Conservation (phyloP, 2,113 vertebrate species). For the Solenodon paradoxus region DNA sequence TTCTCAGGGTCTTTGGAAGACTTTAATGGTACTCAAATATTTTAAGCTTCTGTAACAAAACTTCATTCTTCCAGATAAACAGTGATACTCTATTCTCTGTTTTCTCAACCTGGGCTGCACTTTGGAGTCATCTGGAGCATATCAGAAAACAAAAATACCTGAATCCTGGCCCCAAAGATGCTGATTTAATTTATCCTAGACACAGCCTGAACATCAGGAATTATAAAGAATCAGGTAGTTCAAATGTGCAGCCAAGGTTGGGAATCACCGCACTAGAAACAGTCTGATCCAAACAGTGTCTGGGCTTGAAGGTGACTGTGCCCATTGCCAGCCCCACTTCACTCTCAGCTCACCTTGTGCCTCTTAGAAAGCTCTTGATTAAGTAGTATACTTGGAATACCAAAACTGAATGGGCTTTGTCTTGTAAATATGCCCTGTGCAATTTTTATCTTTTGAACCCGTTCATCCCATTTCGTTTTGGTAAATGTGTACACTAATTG, state of each 20-base stretch:
- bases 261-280: not conserved
- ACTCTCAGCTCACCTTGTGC: not conserved
- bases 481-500: constrained; percentile 58
- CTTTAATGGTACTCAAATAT: not conserved
- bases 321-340: not conserved
- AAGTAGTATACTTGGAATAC: not conserved
- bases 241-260: not conserved
- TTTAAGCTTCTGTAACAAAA: constrained; percentile 14
- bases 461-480: constrained; percentile 63
- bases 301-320: not conserved
- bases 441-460: constrained; percentile 45
- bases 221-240: not conserved
- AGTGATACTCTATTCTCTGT: not conserved
- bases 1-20: not conserved
- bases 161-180: not conserved
- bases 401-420: not conserved
- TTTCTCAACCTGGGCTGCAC: not conserved
- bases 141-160: constrained; percentile 7
- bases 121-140: not conserved
- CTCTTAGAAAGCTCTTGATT: constrained; percentile 27
- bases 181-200: not conserved
- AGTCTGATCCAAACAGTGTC: not conserved
- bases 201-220: not conserved
- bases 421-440: not conserved
- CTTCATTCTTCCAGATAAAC: not conserved